These are phyloP conservation scores for Acrocephalus arundinaceus DNA, from an alignment of 2,113 vertebrate genomes.

Conservation along the genomic window DNA sequence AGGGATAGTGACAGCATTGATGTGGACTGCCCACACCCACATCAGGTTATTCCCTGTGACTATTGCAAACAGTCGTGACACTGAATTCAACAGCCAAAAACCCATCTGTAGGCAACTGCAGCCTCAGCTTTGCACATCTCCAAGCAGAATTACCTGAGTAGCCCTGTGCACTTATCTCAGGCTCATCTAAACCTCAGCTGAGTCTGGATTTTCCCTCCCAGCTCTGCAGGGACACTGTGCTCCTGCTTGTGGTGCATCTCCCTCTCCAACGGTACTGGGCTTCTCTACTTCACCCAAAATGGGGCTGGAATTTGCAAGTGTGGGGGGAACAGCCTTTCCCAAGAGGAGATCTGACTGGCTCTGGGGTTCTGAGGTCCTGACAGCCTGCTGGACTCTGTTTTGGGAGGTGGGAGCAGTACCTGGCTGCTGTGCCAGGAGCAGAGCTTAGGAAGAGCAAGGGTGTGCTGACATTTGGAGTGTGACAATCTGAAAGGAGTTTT, in stretches of 20 bases:
- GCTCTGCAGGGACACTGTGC: not conserved
- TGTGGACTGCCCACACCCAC: not conserved
- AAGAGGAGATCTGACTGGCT: not conserved
- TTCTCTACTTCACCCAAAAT: not conserved
- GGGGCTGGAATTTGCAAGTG: not conserved
- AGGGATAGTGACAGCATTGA: not conserved
- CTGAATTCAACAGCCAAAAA: not conserved
- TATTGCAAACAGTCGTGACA: not conserved
- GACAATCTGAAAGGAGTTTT: not conserved
- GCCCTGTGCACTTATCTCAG: not conserved
- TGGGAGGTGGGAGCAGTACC: not conserved
- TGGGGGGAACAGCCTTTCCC: not conserved
- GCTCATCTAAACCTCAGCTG: not conserved
- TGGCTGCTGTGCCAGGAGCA: not conserved
- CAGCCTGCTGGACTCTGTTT: not conserved
- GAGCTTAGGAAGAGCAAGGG: not conserved
- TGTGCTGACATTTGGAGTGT: not conserved
- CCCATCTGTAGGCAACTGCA: not conserved
- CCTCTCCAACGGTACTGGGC: not conserved
- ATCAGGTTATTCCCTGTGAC: not conserved
- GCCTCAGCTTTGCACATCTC: not conserved
- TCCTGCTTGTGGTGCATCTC: not conserved
- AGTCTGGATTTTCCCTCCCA: not conserved
- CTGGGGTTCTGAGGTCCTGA: not conserved
- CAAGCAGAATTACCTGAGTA: not conserved